Base-by-base conservation (phyloP, 2,888 invertebrate genomes). In the Magallana nippona region DNA sequence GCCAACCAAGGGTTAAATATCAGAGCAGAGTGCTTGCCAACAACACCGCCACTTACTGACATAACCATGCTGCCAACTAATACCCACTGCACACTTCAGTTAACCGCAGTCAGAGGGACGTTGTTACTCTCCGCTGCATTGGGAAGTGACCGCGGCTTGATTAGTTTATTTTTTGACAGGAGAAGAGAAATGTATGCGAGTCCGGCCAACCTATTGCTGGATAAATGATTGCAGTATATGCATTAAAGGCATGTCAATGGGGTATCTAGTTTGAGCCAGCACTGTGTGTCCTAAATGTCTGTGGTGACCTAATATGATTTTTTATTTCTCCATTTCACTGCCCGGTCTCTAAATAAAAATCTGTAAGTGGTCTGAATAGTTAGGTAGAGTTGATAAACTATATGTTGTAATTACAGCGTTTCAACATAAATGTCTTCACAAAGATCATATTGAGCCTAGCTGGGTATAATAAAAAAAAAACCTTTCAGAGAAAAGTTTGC, bases 121-220 rank as follows among this genome's bases (percentile, higher is more conserved):
- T 8, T 8, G 10, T 63, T 22, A 27, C 27, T 63, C 22, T 63
- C 13, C 19, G 22, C 27, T 63, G 22, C 22, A 63, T 63, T 63
- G 63, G 63, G 22, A 27, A 63, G 22, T 63, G 22, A 63, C 19
- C 63, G 63, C 22, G 15, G 63, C 22, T 63, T 63, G 63, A 63
- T 63, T 63, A 27, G 63, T 63, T 63, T 63, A 63, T 63, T 63
- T 63, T 63, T 63, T 63, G 63, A 63, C 63, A 63, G 63, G 63
- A 27, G 63, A 63, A 22, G 63, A 63, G 22, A 63, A 63, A 63
- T 63, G 63, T 63, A 27, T 63, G 27, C 63, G 63, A 63, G 63
- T 63, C 63, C 22, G 63, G 11, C 63, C 63, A 15, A 63, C 63
- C 19, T 63, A 63, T 63, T 63, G 63, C 63, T 63, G 63, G 63